A percentile compares a stretch with the other conserved stretches of the same genome.
phyloP scores from a whole-genome alignment of 2,113 vertebrate genomes.

The Ctenodactylus gundi region DNA sequence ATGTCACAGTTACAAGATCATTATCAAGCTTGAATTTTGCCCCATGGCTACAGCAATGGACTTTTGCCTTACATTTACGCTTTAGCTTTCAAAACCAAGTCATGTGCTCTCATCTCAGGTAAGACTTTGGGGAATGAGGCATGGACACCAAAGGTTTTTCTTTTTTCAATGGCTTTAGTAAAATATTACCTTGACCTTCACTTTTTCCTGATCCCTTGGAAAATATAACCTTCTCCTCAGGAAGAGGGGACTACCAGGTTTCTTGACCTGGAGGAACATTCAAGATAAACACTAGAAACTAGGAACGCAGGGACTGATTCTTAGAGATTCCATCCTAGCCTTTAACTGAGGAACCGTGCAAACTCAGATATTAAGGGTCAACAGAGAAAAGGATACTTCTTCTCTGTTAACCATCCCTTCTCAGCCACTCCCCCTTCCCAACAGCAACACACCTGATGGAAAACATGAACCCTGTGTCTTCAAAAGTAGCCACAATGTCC shows the following conservation, averaged over 20 bases:
- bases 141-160: not conserved
- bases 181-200: conserved; percentile 5
- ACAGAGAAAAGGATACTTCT: not conserved
- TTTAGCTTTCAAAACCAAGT: conserved; percentile 44
- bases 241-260: not conserved
- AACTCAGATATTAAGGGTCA: not conserved
- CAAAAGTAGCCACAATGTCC: not conserved
- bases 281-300: conserved; percentile 17
- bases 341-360: not conserved
- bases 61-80: conserved; percentile 47
- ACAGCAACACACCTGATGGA: not conserved
- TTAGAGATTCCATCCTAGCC: not conserved
- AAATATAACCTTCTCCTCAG: not conserved
- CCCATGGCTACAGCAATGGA: conserved; percentile 26
- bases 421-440: not conserved
- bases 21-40: conserved; percentile 37
- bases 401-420: not conserved
- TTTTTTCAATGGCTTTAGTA: not conserved
- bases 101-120: not conserved
- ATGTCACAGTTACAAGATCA: not conserved
- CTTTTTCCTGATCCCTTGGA: conserved; percentile 8
- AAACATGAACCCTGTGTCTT: not conserved
- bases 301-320: not conserved
- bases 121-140: not conserved
- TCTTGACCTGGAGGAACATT: not conserved